These are phyloP conservation scores for Diadophis punctatus DNA, from an alignment of 2,113 vertebrate species.

Conservation along the genomic window DNA sequence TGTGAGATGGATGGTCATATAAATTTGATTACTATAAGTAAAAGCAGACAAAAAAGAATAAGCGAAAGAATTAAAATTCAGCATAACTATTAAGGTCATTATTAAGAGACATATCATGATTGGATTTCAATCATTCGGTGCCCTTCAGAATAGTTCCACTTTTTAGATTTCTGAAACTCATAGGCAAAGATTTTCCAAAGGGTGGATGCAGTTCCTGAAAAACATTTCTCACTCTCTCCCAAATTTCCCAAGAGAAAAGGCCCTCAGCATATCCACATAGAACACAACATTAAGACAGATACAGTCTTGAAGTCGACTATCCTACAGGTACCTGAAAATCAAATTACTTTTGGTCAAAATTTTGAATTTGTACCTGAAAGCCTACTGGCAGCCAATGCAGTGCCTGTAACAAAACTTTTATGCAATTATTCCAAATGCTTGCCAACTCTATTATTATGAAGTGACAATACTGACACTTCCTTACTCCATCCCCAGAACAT, in stretches of 20 bases:
- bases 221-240: background rate
- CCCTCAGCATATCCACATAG: background rate
- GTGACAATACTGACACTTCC: background rate
- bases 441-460: background rate
- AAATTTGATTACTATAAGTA: background rate
- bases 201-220: background rate
- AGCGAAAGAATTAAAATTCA: background rate
- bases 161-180: background rate
- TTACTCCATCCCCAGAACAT: background rate
- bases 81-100: background rate
- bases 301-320: background rate
- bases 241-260: background rate
- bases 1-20: background rate
- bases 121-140: background rate
- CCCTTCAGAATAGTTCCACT: background rate
- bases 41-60: background rate
- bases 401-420: background rate
- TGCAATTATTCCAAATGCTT: background rate
- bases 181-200: background rate
- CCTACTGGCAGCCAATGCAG: background rate
- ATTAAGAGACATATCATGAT: background rate
- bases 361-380: background rate
- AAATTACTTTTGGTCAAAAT: background rate
- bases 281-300: background rate
- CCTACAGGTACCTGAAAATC: background rate